These are phyloP conservation scores for Litoditis marina DNA, from an alignment of 2,888 invertebrate species.

Conservation along the genomic window DNA sequence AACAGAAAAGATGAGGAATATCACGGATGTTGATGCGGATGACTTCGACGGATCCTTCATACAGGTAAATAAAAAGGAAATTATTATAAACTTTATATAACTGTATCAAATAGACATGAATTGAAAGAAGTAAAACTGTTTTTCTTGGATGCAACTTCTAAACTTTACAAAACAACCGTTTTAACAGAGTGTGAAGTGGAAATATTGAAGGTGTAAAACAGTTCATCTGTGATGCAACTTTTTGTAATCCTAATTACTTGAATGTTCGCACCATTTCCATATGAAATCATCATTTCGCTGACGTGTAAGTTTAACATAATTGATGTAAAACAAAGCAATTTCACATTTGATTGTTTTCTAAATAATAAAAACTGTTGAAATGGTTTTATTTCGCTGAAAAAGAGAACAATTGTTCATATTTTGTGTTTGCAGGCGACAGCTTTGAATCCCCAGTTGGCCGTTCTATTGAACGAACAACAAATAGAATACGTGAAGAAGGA, in stretches of 20 bases:
- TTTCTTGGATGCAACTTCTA: too few relatives aligned
- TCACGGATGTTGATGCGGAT: slow-evolving; percentile 28
- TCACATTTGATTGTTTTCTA: background rate
- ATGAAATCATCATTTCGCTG: too few relatives aligned
- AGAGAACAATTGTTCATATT: slow-evolving; percentile 14
- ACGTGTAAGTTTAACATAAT: too few relatives aligned
- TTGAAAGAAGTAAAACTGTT: too few relatives aligned
- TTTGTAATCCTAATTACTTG: too few relatives aligned
- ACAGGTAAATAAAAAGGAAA: background rate
- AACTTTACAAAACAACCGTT: too few relatives aligned
- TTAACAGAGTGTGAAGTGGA: too few relatives aligned
- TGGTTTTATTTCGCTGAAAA: background rate
- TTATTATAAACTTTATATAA: background rate
- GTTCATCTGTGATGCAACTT: too few relatives aligned
- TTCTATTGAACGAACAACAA: slow-evolving; percentile 41
- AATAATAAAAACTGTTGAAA: background rate
- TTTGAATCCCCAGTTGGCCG: slow-evolving; percentile 51
- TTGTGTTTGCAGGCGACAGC: slow-evolving; percentile 46
- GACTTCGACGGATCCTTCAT: slow-evolving; percentile 36
- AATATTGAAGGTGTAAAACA: too few relatives aligned
- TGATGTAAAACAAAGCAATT: background rate
- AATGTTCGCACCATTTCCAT: too few relatives aligned
- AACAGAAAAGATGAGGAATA: slow-evolving; percentile 20
- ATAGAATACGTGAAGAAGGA: slow-evolving; percentile 33
- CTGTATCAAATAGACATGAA: background rate